A percentile compares a stretch with the other conserved stretches of the same genome.
phyloP scores from a whole-genome alignment of 1,140 invertebrate genomes.

The Drosophila carrolli region DNA sequence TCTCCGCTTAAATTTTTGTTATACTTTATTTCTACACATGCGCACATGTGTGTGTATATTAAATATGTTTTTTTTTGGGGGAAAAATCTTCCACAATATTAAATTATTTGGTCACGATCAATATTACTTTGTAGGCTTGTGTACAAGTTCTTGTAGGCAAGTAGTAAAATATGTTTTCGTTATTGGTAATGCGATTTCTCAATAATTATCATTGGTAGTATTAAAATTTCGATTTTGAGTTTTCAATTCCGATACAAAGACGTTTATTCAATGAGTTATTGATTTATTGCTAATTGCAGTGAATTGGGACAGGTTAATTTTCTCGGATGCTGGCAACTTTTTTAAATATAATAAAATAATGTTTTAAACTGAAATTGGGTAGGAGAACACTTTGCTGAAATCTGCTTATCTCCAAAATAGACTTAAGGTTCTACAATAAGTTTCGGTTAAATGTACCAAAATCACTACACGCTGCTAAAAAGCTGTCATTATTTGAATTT shows the following conservation, averaged over 20 bases:
- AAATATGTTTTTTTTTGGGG: conserved; percentile 52
- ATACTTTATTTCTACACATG: conserved; percentile 34
- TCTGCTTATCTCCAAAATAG: neutral
- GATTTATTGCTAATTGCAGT: neutral
- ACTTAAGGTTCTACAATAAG: conserved; percentile 28
- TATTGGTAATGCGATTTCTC: conserved; percentile 39
- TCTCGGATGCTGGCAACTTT: neutral
- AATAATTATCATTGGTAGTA: conserved; percentile 43
- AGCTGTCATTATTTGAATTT: conserved; percentile 66
- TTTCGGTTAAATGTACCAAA: conserved; percentile 69
- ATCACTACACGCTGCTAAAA: conserved; percentile 78
- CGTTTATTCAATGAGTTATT: conserved; percentile 2
- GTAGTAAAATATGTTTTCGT: conserved; percentile 74
- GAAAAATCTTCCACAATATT: conserved; percentile 72
- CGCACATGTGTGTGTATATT: conserved; percentile 53
- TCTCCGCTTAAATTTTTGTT: conserved; percentile 20
- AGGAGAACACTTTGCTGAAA: neutral
- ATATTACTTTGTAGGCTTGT: conserved; percentile 71
- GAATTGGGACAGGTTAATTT: neutral
- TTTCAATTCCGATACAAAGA: conserved; percentile 68
- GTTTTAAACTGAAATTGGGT: conserved; percentile 2
- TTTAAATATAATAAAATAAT: neutral
- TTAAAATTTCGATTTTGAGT: conserved; percentile 48
- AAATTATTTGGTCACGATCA: conserved; percentile 82
- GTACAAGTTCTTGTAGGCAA: conserved; percentile 79